Conservation (phyloP, 2,113 vertebrate genomes). For the Pseudorhombus dupliciocellatus region DNA sequence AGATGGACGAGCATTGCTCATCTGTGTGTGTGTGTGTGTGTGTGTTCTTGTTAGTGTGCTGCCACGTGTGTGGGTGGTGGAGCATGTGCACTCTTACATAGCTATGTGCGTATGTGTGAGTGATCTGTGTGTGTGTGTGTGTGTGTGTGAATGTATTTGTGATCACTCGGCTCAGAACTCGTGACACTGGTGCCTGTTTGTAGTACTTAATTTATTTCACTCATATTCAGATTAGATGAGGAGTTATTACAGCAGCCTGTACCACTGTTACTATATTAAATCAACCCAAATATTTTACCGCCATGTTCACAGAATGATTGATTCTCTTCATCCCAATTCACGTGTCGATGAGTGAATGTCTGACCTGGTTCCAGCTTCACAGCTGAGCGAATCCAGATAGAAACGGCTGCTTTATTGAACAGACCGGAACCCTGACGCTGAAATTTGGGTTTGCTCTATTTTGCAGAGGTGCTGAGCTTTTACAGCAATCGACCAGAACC, state of each 20-base stretch:
- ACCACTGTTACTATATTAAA: background rate
- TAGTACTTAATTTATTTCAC: background rate
- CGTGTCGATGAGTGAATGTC: conserved; percentile 20
- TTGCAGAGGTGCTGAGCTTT: background rate
- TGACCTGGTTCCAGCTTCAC: conserved; percentile 32
- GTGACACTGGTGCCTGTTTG: background rate
- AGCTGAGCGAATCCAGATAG: conserved; percentile 13
- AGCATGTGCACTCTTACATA: conserved; percentile 27
- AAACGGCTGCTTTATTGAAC: conserved; percentile 12
- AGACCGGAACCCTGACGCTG: background rate
- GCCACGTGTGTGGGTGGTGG: conserved; percentile 32
- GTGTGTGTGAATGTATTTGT: conserved; percentile 6
- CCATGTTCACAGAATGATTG: conserved; percentile 6
- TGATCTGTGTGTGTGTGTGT: background rate
- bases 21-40: conserved; percentile 28
- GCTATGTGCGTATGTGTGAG: conserved; percentile 13
- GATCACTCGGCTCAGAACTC: background rate
- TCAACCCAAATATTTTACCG: no score
- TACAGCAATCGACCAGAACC: background rate
- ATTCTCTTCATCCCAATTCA: conserved; percentile 10
- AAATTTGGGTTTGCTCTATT: background rate
- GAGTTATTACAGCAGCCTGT: background rate
- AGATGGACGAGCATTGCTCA: conserved; percentile 62
- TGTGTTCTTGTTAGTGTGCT: conserved; percentile 26
- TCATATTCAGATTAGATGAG: background rate